A percentile compares a stretch with the other conserved stretches of the same genome.
These are phyloP conservation scores for Drosophila fulvimacula DNA, from an alignment of 2,888 invertebrate species.

Conservation along the genomic window DNA sequence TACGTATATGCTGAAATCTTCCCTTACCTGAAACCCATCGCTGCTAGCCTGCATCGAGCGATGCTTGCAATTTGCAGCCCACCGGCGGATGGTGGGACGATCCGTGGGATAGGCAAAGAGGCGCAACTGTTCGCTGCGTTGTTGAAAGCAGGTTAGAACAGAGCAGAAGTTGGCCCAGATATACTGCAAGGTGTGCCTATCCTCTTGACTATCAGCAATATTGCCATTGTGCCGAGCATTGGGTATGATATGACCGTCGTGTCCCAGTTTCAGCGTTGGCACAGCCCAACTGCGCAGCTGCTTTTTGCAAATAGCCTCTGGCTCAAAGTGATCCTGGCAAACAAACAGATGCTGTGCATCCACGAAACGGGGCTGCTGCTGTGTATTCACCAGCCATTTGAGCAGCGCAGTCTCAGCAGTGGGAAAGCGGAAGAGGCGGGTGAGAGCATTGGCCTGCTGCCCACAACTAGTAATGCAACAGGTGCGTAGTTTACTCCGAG, in stretches of 20 bases:
- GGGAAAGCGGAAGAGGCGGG: slow-evolving; percentile 66
- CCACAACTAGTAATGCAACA: slow-evolving; percentile 63
- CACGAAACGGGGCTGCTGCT: slow-evolving; percentile 55
- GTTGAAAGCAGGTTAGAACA: slow-evolving; percentile 69
- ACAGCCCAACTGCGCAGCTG: slow-evolving; percentile 72
- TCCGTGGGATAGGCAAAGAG: slow-evolving; percentile 70
- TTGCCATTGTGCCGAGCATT: slow-evolving; percentile 70
- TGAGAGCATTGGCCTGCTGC: slow-evolving; percentile 24
- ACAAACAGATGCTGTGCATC: slow-evolving; percentile 58
- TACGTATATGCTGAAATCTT: neutral
- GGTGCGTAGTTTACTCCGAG: slow-evolving; percentile 46
- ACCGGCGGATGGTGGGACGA: slow-evolving; percentile 55
- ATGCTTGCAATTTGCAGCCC: slow-evolving; percentile 76
- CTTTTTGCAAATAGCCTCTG: slow-evolving; percentile 56
- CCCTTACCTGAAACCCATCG: slow-evolving; percentile 57
- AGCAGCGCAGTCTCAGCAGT: slow-evolving; percentile 53
- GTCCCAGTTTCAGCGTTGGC: slow-evolving; percentile 75
- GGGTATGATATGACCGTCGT: slow-evolving; percentile 60
- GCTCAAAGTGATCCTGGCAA: slow-evolving; percentile 74
- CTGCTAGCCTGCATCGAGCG: slow-evolving; percentile 72
- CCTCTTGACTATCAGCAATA: slow-evolving; percentile 61
- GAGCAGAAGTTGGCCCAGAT: slow-evolving; percentile 74
- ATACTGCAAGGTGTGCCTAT: slow-evolving; percentile 56
- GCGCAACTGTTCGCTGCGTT: slow-evolving; percentile 43
- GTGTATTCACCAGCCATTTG: slow-evolving; percentile 75